Conservation (phyloP, 2,113 vertebrate genomes). For the Pelvicachromis taeniatus region DNA sequence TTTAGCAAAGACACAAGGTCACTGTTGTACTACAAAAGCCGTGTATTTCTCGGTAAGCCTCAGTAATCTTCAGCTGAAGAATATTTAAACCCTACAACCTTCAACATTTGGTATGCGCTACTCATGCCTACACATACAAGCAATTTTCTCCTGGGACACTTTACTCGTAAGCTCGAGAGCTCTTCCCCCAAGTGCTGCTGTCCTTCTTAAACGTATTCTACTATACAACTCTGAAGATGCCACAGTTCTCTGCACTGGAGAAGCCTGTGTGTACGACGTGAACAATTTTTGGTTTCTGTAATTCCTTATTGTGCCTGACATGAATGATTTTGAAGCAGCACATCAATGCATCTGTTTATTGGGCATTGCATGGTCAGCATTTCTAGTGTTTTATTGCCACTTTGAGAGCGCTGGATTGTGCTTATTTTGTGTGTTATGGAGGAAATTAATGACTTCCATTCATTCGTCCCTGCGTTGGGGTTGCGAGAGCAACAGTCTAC, state of each 20-base stretch:
- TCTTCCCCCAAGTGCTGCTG: neutral
- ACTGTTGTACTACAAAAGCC: neutral
- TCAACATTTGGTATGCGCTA: neutral
- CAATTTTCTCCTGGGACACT: neutral
- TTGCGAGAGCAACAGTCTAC: rapidly evolving
- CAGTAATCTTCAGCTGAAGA: neutral
- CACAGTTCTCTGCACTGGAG: neutral
- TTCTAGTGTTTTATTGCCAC: neutral
- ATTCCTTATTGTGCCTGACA: neutral
- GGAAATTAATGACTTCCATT: too few species aligned
- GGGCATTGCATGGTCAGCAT: neutral
- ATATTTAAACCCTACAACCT: neutral
- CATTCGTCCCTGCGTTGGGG: too few species aligned
- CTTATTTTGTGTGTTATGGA: too few species aligned
- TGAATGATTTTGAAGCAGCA: neutral
- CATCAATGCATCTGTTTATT: neutral
- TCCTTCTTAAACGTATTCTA: neutral
- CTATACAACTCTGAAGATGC: neutral
- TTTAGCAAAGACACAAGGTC: neutral
- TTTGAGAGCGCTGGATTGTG: too few species aligned
- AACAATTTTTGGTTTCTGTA: neutral
- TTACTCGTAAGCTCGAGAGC: neutral
- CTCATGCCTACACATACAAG: neutral
- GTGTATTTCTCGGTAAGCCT: neutral
- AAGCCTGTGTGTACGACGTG: neutral